Conservation (phyloP, 2,888 invertebrate genomes). For the Epiblema foenella region DNA sequence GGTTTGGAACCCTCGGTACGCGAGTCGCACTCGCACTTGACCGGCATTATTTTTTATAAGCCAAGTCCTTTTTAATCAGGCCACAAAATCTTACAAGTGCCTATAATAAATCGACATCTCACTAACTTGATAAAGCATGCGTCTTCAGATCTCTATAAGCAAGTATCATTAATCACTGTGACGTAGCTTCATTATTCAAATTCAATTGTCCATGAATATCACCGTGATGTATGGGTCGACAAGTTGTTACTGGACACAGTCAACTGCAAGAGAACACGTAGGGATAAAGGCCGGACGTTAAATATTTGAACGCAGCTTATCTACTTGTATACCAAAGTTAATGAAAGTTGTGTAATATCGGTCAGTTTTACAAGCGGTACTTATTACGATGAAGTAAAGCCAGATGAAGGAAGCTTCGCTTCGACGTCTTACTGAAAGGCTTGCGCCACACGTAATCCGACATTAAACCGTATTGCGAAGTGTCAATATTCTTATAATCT, state of each 20-base stretch:
- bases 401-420: neutral
- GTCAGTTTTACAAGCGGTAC: neutral
- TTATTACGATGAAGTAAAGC: neutral
- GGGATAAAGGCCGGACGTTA: neutral
- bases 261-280: neutral
- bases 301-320: neutral
- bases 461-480: constrained; percentile 25
- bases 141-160: constrained; percentile 12
- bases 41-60: neutral
- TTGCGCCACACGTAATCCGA: constrained; percentile 17
- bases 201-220: constrained; percentile 32
- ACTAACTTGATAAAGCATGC: constrained; percentile 11
- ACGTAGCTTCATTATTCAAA: constrained; percentile 31
- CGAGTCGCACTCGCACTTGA: too few species aligned
- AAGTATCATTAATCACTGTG: constrained; percentile 18
- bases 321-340: neutral
- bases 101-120: neutral
- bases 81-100: too few species aligned
- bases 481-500: constrained; percentile 26
- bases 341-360: constrained; percentile 6
- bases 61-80: neutral
- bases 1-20: too few species aligned
- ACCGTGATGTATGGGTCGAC: constrained; percentile 4
- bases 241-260: neutral
- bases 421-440: neutral